Evolutionary conservation across 1,140 invertebrate genomes (phyloP), one percentile per base, ranked within the genome.

Genomic region (Aethina tumida): DNA sequence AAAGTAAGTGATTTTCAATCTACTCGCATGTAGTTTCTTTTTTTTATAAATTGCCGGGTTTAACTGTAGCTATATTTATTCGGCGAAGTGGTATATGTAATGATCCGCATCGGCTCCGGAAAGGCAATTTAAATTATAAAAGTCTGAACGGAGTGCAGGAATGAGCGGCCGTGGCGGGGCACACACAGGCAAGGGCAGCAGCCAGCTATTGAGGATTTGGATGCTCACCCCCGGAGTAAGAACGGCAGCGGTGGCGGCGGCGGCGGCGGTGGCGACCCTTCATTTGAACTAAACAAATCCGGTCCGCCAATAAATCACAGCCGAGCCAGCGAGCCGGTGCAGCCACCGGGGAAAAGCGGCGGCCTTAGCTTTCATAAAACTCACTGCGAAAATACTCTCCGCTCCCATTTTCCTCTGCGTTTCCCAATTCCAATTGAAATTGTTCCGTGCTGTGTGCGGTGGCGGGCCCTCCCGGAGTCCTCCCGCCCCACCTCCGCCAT

Each of bases 261-360:
- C 34, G 38, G 32, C 31, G 33, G 33, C 31, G 17, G 26, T 27
- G 15, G 33, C 45, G 29, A 39, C 40, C 40, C 45, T 43, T 43
- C 45, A 47, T 42, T 47, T 32, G 40, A 43, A 45, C 46, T 35
- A 48, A 48, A 48, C 46, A 45, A 47, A 48, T 48, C 46, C 46
- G 32, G 31, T 21, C 37, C 37, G 34, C 35, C 46, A 42, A 48
- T 48, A 48, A 48, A 48, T 48, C 46, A 48, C 46, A 9, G 34
- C 24, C 24, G 24, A 26, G 24, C 24, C 39, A 30, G 30, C 34
- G 33, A 35, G 27, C 43, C 39, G 28, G 31, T 39, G 17, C 43
- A 26, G 39, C 31, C 41, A 39, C 36, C 28, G 35, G 45, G 41
- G 41, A 41, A 41, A 41, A 41, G 39, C 30, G 36, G 39, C 30